These are phyloP conservation scores for honey bee (Apis mellifera) DNA, from an alignment of 1,140 invertebrate species.

Conservation along the genomic window Amel_HAv3.1 CM009943.2:7050501-7051000, in stretches of 20 bases:
- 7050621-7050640: conserved; percentile 22
- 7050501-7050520: conserved; percentile 48
- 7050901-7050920: not conserved
- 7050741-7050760: too few species aligned
- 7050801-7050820: too few species aligned
- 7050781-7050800: too few species aligned
- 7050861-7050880: too few species aligned
- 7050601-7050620: conserved; percentile 65
- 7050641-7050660: conserved; percentile 48
- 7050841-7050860: not conserved
- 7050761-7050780: too few species aligned
- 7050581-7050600: conserved; percentile 52
- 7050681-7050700: conserved; percentile 21
- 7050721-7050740: not conserved
- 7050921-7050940: not conserved
- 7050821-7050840: too few species aligned
- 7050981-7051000: not conserved
- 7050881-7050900: not conserved
- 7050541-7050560: conserved; percentile 60
- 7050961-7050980: not conserved
- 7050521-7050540: conserved; percentile 47
- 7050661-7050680: conserved; percentile 29
- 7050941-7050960: conserved; percentile 14
- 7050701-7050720: not conserved
- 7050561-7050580: conserved; percentile 28